These are phyloP conservation scores for Diadegma fenestrale DNA, from an alignment of 2,888 invertebrate genomes.

Conservation along the genomic window DNA sequence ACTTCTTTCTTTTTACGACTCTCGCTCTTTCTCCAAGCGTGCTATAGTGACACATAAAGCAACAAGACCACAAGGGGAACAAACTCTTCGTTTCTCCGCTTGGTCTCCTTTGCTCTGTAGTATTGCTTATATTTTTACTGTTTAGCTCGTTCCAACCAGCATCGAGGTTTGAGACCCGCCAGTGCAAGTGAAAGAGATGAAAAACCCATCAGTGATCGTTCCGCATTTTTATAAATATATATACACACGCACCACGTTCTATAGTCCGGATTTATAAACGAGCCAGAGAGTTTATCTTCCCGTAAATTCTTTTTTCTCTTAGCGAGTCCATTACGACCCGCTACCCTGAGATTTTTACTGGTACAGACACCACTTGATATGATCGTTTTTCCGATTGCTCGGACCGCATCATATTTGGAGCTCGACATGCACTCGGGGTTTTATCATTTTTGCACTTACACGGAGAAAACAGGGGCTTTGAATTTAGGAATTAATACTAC, in stretches of 20 bases:
- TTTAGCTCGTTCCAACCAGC: slow-evolving; percentile 1
- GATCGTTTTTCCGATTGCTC: not conserved
- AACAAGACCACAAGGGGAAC: slow-evolving; percentile 33
- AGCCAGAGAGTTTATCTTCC: slow-evolving; percentile 29
- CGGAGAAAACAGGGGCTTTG: too few species aligned
- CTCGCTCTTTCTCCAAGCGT: slow-evolving; percentile 32
- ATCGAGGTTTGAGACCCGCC: not conserved
- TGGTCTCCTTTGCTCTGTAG: slow-evolving; percentile 8
- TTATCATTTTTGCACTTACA: slow-evolving; percentile 3
- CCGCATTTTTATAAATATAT: slow-evolving; percentile 20
- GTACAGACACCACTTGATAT: not conserved
- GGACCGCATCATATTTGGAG: not conserved
- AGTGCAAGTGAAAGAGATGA: slow-evolving; percentile 47
- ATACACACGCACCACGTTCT: slow-evolving; percentile 9
- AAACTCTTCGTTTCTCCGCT: slow-evolving; percentile 46
- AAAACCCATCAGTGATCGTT: slow-evolving; percentile 49
- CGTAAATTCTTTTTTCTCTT: slow-evolving; percentile 38
- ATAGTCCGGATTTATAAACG: slow-evolving; percentile 41
- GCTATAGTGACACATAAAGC: slow-evolving; percentile 52
- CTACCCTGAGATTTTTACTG: slow-evolving; percentile 31
- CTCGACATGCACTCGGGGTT: not conserved
- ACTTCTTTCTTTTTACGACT: slow-evolving; percentile 61
- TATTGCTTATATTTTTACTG: slow-evolving; percentile 43
- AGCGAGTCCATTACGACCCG: slow-evolving; percentile 5
- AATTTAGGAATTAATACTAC: too few species aligned